Conservation (phyloP, 2,888 invertebrate genomes). For the Leptinotarsa rubiginosa region DNA sequence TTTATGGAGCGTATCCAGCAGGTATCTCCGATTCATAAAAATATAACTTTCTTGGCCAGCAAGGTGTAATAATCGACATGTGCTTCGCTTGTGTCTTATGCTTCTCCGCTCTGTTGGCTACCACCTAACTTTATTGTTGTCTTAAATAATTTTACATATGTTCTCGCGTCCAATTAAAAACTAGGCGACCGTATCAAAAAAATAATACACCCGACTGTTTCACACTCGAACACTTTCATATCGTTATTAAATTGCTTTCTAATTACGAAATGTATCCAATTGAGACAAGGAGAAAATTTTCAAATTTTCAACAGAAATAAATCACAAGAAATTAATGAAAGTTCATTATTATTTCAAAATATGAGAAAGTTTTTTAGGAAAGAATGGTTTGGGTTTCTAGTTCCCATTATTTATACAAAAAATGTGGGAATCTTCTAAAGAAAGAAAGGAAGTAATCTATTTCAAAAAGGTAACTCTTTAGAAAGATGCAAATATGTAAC, state of each 20-base stretch:
- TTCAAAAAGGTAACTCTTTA: no score
- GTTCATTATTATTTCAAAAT: no score
- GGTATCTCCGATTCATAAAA: neutral
- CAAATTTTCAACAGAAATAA: no score
- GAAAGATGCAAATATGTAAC: no score
- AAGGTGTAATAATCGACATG: constrained; percentile 7
- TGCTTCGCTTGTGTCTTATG: neutral
- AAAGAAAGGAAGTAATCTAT: no score
- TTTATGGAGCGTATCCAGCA: constrained; percentile 1
- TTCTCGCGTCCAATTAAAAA: constrained; percentile 2
- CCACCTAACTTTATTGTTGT: constrained; percentile 5
- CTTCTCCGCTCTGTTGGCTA: constrained; percentile 2
- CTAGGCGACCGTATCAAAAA: neutral
- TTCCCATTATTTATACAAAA: no score
- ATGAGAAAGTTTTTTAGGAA: no score
- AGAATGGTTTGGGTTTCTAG: no score
- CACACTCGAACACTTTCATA: neutral
- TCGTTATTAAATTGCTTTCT: neutral
- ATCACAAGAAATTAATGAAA: no score
- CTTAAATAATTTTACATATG: constrained; percentile 11
- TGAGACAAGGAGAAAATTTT: neutral
- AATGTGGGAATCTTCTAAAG: no score
- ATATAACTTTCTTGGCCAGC: neutral
- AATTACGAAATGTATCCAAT: neutral
- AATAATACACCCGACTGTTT: neutral